phyloP scores from a whole-genome alignment of 1,140 invertebrate species.

The Drosophila willistoni region DNA sequence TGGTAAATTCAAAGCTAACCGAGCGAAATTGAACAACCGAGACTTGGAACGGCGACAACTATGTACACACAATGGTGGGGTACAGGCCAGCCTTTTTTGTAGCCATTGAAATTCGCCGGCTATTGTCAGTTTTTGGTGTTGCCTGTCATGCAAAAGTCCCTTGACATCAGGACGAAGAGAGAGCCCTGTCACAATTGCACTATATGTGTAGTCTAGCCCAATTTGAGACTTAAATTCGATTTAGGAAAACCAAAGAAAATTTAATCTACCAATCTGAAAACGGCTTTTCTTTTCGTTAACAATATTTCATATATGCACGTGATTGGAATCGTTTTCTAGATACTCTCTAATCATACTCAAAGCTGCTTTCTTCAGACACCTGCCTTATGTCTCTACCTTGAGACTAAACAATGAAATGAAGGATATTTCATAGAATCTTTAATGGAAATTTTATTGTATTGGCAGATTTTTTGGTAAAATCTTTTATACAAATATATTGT shows the following conservation, averaged over 20 bases:
- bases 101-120: slow-evolving; percentile 63
- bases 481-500: too few species aligned
- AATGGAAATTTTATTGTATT: too few species aligned
- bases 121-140: slow-evolving; percentile 73
- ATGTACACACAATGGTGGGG: too few species aligned
- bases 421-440: too few species aligned
- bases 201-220: slow-evolving; percentile 15
- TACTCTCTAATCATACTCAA: background rate
- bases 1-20: slow-evolving; percentile 74
- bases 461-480: too few species aligned
- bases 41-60: background rate
- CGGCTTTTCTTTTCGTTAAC: background rate
- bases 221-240: slow-evolving; percentile 44
- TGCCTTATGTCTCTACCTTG: too few species aligned
- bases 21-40: slow-evolving; percentile 67
- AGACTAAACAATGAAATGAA: too few species aligned
- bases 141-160: slow-evolving; percentile 58
- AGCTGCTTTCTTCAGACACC: too few species aligned
- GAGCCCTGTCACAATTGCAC: slow-evolving; percentile 66
- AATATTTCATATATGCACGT: too few species aligned
- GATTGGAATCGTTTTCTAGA: background rate
- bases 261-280: slow-evolving; percentile 12
- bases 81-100: slow-evolving; percentile 43
- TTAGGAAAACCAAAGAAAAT: background rate
- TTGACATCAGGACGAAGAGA: slow-evolving; percentile 56